Evolutionary conservation across 2,797 vertebrate genomes (phyloP), one percentile per base, ranked within the genome.

Genomic region (Lagocephalus sceleratus): DNA sequence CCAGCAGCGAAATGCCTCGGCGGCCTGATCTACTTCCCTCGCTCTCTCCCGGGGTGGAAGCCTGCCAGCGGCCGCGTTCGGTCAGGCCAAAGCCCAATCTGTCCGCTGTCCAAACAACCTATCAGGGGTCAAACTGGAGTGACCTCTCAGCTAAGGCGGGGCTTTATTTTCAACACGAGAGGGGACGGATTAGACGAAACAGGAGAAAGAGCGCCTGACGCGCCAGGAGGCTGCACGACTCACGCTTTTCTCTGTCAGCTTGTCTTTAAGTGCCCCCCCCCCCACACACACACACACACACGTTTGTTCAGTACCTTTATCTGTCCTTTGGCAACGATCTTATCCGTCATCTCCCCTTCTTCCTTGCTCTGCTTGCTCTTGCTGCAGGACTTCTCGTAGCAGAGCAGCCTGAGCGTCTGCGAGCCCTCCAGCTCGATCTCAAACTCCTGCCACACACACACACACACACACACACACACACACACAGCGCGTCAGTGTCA

Each of bases 341-440:
- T 88, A 75, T 98, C 95, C 0, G 88, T 88, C 57, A 82, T 88
- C 79, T 97, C 95, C 15, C 92, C 91, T 0, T 98, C 94, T 50
- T 96, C 95, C 87, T 93, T 95, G 81, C 82, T 65, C 52, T 92
- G 85, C 75, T 89, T 94, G 54, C 59, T 87, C 79, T 92, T 95
- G 83, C 82, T 91, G 88, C 91, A 93, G 75, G 91, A 93, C 73
- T 98, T 98, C 50, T 96, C 94, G 0, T 97, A 98, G 79, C 95
- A 97, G 66, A 98, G 85, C 63, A 97, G 90, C 72, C 95, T 83
- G 73, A 98, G 66, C 0, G 93, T 95, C 48, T 98, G 95, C 1
- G 95, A 98, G 59, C 95, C 95, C 76, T 98, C 95, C 74, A 98
- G 88, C 74, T 98, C 95, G 0, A 98, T 98, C 84, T 98, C 95